phyloP scores from a whole-genome alignment of 2,113 vertebrate genomes.

The Hydrolagus affinis region DNA sequence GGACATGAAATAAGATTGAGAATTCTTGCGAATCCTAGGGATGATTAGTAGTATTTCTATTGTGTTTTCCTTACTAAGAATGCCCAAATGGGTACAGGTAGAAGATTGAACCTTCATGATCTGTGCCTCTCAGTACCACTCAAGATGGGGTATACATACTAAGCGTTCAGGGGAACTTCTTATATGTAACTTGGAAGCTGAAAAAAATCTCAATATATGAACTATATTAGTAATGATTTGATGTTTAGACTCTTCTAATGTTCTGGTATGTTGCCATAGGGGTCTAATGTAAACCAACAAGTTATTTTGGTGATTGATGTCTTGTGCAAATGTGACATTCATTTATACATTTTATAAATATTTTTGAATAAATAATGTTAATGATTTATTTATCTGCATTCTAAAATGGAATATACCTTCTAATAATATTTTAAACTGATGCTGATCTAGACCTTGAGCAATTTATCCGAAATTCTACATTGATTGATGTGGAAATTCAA shows the following conservation, averaged over 20 bases:
- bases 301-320: neutral
- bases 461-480: neutral
- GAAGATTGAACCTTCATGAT: neutral
- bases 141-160: neutral
- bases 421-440: neutral
- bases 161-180: neutral
- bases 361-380: neutral
- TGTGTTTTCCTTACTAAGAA: too few relatives aligned
- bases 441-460: neutral
- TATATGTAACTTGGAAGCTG: neutral
- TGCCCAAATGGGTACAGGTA: too few relatives aligned
- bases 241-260: neutral
- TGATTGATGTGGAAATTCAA: neutral
- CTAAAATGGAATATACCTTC: neutral
- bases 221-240: neutral
- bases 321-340: neutral
- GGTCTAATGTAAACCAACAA: neutral
- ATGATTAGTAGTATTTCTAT: too few relatives aligned
- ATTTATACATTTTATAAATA: neutral
- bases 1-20: too few relatives aligned
- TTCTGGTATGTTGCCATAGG: neutral
- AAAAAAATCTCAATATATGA: neutral
- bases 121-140: neutral
- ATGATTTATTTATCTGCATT: neutral
- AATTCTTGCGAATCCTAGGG: too few relatives aligned